These are phyloP conservation scores for Apodemia mormo DNA, from an alignment of 2,888 invertebrate genomes.

Conservation along the genomic window DNA sequence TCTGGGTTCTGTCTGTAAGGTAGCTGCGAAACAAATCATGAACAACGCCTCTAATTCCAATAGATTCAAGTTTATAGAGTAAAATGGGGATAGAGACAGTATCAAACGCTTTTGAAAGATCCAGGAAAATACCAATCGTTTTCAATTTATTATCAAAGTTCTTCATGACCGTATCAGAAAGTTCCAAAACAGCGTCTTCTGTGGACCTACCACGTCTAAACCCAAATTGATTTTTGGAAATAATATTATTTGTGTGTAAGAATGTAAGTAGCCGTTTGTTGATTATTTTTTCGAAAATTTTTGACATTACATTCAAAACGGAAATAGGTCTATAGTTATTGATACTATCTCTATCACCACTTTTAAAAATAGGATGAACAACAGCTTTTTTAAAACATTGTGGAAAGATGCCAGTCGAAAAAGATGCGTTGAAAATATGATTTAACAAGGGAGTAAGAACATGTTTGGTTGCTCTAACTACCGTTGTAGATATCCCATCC, in stretches of 20 bases:
- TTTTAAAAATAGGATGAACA: background rate
- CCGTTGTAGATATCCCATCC: background rate
- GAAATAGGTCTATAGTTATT: background rate
- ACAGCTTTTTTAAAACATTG: no score
- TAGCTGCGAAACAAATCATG: no score
- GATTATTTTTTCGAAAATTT: background rate
- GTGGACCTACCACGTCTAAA: background rate
- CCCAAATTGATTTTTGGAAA: background rate
- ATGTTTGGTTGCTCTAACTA: background rate
- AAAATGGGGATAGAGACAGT: background rate
- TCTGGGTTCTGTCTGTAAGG: no score
- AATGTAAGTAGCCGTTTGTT: background rate
- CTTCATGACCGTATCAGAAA: no score
- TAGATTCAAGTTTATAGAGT: background rate
- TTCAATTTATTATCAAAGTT: no score
- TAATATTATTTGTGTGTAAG: background rate
- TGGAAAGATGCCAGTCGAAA: no score
- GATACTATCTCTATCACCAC: background rate
- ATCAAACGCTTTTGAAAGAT: no score
- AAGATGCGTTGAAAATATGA: no score
- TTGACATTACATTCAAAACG: background rate
- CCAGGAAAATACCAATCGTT: no score
- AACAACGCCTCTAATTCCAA: background rate
- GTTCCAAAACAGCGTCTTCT: no score
- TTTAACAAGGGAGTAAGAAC: no score